Evolutionary conservation across 2,888 invertebrate genomes (phyloP).

Genomic region (Beris chalybata): DNA sequence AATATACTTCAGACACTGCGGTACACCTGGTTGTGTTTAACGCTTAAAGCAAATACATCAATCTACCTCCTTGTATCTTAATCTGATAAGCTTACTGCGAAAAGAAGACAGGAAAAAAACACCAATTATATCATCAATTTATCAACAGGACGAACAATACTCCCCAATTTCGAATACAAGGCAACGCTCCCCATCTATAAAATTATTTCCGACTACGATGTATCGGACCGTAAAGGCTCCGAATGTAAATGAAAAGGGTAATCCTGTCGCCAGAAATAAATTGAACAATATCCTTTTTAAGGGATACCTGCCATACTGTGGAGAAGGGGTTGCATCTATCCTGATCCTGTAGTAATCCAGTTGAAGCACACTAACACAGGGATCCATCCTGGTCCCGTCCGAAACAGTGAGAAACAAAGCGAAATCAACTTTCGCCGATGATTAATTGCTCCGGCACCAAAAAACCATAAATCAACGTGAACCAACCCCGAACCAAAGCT

Average conservation of each 20-base stretch:
- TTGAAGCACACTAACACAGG: neutral
- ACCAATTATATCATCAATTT: slow-evolving; percentile 29
- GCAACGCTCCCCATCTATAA: slow-evolving; percentile 5
- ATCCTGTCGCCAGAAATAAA: slow-evolving; percentile 17
- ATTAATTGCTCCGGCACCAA: slow-evolving; percentile 28
- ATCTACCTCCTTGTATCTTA: too few species aligned
- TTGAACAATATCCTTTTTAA: slow-evolving; percentile 24
- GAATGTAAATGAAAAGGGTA: slow-evolving; percentile 30
- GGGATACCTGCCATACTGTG: neutral
- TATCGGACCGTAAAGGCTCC: slow-evolving; percentile 1
- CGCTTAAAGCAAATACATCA: too few species aligned
- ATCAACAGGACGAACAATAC: slow-evolving; percentile 22
- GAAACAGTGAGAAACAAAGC: slow-evolving; percentile 18
- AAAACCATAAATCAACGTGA: slow-evolving; percentile 26
- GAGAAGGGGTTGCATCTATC: neutral
- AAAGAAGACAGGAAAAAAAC: slow-evolving; percentile 15
- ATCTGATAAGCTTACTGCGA: too few species aligned
- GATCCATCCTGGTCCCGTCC: slow-evolving; percentile 3
- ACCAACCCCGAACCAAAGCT: neutral
- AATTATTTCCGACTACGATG: slow-evolving; percentile 5
- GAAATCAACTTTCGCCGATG: slow-evolving; percentile 32
- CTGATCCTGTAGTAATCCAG: neutral
- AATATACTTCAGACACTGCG: too few species aligned
- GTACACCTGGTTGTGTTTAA: too few species aligned
- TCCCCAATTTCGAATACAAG: slow-evolving; percentile 1